A percentile compares a stretch with the other conserved stretches of the same genome.
Conservation (phyloP, 2,888 invertebrate species). For the Leptopilina myrica region DNA sequence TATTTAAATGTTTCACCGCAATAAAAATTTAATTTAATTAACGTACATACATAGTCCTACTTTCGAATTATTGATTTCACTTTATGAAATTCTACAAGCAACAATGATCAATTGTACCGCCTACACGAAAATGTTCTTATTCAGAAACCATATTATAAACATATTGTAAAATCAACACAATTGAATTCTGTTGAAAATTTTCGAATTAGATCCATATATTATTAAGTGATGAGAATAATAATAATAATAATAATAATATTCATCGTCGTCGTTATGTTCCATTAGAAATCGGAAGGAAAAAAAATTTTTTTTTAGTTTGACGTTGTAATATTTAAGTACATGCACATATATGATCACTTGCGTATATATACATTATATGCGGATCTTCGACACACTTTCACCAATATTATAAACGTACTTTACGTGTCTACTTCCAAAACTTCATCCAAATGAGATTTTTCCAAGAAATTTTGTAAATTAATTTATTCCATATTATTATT, state of each 20-base stretch:
- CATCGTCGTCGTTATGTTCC: no score
- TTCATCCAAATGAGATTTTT: constrained; percentile 22
- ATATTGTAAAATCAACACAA: neutral
- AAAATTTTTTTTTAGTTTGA: neutral
- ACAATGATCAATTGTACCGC: constrained; percentile 30
- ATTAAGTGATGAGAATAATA: no score
- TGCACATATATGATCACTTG: constrained; percentile 17
- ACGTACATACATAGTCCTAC: neutral
- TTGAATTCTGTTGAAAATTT: neutral
- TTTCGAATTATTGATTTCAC: constrained; percentile 18
- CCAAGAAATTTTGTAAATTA: neutral
- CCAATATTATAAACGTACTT: neutral
- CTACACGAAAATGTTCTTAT: neutral
- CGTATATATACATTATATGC: neutral
- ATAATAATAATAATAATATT: neutral
- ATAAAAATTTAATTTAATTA: neutral
- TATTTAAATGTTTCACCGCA: neutral
- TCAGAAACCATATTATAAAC: neutral
- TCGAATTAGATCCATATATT: neutral
- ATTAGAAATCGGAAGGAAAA: neutral
- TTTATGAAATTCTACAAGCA: constrained; percentile 10
- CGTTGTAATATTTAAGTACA: constrained; percentile 4
- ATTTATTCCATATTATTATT: neutral
- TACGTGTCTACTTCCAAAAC: neutral
- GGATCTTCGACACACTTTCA: constrained; percentile 39